Conservation (phyloP, 2,888 invertebrate species). For the Leucozona laternaria region DNA sequence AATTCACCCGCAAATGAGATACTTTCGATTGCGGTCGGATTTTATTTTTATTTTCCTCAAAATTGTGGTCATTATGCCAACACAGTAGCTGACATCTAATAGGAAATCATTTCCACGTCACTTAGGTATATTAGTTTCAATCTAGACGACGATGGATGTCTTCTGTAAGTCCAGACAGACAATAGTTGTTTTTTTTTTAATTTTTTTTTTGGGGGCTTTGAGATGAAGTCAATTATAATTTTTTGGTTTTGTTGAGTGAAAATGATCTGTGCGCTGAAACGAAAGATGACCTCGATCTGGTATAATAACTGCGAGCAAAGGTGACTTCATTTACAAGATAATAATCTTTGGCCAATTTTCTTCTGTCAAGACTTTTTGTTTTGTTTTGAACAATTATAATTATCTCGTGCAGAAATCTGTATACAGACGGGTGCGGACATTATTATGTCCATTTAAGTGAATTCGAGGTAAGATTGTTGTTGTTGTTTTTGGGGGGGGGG, state of each 20-base stretch:
- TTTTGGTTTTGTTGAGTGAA: constrained; percentile 47
- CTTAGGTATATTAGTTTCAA: constrained; percentile 35
- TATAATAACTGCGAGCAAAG: constrained; percentile 62
- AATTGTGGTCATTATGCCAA: constrained; percentile 68
- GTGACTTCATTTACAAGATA: constrained; percentile 73
- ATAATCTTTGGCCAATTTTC: constrained; percentile 69
- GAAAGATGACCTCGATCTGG: constrained; percentile 67
- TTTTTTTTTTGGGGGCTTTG: not conserved
- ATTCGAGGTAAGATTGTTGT: constrained; percentile 19
- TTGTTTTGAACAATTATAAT: not conserved
- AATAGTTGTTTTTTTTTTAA: not conserved
- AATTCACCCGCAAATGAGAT: constrained; percentile 51
- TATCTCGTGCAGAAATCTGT: constrained; percentile 60
- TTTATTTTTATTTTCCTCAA: constrained; percentile 18
- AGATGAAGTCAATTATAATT: constrained; percentile 58
- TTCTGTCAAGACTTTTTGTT: constrained; percentile 28
- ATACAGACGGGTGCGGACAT: constrained; percentile 30
- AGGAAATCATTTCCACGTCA: constrained; percentile 44
- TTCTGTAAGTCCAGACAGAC: constrained; percentile 2
- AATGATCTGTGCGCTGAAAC: constrained; percentile 51
- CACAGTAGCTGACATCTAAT: constrained; percentile 53
- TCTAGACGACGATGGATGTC: constrained; percentile 42
- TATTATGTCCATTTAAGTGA: constrained; percentile 55
- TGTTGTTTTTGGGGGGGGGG: constrained; percentile 7
- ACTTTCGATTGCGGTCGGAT: constrained; percentile 29